phyloP scores from a whole-genome alignment of 2,888 invertebrate genomes.

The Frankliniella intonsa region DNA sequence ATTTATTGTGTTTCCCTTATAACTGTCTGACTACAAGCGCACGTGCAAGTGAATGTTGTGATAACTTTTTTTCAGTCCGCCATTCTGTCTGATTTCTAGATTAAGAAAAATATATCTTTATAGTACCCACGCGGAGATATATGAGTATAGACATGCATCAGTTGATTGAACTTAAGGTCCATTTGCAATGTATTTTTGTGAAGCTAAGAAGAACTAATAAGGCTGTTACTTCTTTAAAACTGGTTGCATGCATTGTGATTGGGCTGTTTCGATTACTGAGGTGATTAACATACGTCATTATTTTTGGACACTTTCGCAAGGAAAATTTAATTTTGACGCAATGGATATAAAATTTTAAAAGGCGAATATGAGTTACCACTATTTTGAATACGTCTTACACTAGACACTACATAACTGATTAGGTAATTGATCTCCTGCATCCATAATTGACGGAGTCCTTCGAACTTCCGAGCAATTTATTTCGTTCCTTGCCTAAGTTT shows the following conservation, averaged over 20 bases:
- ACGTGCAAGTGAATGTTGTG: slow-evolving; percentile 19
- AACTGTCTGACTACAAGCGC: slow-evolving; percentile 1
- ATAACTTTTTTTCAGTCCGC: slow-evolving; percentile 3
- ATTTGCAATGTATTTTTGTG: no score
- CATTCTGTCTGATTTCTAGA: neutral
- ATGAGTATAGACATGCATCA: neutral
- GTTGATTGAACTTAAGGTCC: neutral
- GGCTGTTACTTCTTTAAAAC: neutral
- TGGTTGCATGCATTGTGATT: neutral
- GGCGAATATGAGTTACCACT: slow-evolving; percentile 12
- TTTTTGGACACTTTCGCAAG: slow-evolving; percentile 18
- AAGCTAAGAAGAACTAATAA: no score
- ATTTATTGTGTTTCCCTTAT: neutral
- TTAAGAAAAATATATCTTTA: neutral
- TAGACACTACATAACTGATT: slow-evolving; percentile 19
- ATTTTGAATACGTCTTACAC: neutral
- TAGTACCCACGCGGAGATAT: neutral
- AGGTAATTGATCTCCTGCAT: slow-evolving; percentile 14
- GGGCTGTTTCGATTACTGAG: neutral
- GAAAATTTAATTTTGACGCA: slow-evolving; percentile 6
- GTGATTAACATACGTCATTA: neutral
- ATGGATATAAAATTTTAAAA: neutral
- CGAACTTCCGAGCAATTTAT: neutral
- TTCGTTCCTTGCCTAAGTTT: slow-evolving; percentile 25
- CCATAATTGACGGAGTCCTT: slow-evolving; percentile 13